Evolutionary conservation across 2,113 vertebrate species (phyloP).

Genomic region (Apistogramma diplotaenia): DNA sequence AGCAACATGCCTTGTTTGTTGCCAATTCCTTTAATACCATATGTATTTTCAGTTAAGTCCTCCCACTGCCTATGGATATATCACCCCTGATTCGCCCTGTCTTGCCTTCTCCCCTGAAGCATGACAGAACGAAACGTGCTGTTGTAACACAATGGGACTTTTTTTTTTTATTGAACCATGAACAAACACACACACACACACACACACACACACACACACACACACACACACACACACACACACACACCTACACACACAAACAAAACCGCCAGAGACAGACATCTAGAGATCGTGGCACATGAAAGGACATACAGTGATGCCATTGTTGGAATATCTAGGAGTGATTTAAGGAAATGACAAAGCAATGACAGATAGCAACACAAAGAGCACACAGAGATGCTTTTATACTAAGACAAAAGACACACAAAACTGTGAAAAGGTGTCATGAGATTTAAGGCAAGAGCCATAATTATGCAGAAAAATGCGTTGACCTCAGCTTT

Average conservation of each 20-base stretch:
- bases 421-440: background rate
- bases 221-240: slow-evolving; percentile 44
- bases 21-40: slow-evolving; percentile 31
- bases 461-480: background rate
- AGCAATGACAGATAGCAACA: slow-evolving; percentile 30
- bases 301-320: slow-evolving; percentile 55
- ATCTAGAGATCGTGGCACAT: slow-evolving; percentile 38
- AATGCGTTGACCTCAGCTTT: background rate
- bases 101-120: slow-evolving; percentile 74
- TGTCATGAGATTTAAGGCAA: background rate
- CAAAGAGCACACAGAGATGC: background rate
- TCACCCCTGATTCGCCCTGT: slow-evolving; percentile 64
- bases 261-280: slow-evolving; percentile 41
- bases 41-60: slow-evolving; percentile 26
- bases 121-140: slow-evolving; percentile 58
- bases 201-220: slow-evolving; percentile 47
- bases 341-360: slow-evolving; percentile 31
- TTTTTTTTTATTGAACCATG: slow-evolving; percentile 36
- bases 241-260: slow-evolving; percentile 45
- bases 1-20: slow-evolving; percentile 7
- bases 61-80: slow-evolving; percentile 60
- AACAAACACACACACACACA: slow-evolving; percentile 38
- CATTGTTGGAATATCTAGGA: slow-evolving; percentile 56
- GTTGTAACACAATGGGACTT: slow-evolving; percentile 64
- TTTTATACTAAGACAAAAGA: background rate